Base-by-base conservation (phyloP, 2,113 vertebrate species). In the Neoarius graeffei region DNA sequence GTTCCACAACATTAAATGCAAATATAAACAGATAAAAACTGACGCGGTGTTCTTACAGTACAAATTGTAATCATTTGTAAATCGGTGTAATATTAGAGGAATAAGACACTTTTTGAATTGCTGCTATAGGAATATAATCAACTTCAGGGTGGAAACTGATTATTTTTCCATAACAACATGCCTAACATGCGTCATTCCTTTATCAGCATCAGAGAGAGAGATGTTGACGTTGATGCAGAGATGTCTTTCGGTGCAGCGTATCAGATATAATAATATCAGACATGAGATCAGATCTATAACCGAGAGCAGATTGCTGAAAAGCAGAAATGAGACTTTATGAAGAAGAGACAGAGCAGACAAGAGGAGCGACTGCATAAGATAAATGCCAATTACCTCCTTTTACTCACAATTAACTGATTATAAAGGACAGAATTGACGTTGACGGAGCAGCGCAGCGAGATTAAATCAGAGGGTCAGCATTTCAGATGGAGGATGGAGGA, bases 381-480 rank as follows among this genome's bases (percentile, higher is more conserved):
- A 86, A 81, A 77, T 35, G 80, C 86, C 87, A 89, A 87, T 91
- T 85, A 87, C 85, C 77, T 91, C 48, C 88, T 86, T 91, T 88
- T 86, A 76, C 56, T 79, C 69, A 74, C 86, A 91, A 89, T 91
- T 90, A 92, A 87, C 81, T 83, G 64, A 91, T 91, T 91, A 84
- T 91, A 89, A 85, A 57, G 23, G 67, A 76, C 85, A 91, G 87
- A 48, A 54, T 52, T 76, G 35, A 66, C 23, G 27, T 64, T 54
- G 79, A 85, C 79, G 15, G 30, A 54, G 42, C 67, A n/a, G 76
- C 64, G 50, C 50, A 13, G 56, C 15, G 66, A 64, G 76, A 79
- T 79, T 14, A 54, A 81, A 66, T 85, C 59, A 85, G 85, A 54
- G 83, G 81, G 80, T 84, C 73, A 66, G 42, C 42, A 1, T 79